Evolutionary conservation across 2,113 vertebrate species (phyloP).

Genomic region (Cariama cristata): DNA sequence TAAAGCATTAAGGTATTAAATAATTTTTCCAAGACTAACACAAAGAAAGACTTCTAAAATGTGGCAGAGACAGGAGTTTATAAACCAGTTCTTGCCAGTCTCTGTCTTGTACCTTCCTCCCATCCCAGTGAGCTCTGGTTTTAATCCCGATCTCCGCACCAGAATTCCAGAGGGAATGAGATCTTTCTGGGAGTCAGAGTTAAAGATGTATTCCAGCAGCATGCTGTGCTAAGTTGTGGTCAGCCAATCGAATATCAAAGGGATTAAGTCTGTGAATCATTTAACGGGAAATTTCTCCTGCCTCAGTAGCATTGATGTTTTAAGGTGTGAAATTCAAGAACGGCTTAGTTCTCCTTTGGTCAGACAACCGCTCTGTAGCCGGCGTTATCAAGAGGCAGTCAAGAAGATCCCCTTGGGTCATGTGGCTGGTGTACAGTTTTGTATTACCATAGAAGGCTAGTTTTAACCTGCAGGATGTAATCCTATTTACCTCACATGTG

Average conservation of each 20-base stretch:
- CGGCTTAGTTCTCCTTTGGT: slow-evolving; percentile 65
- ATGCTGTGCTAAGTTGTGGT: slow-evolving; percentile 69
- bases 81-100: not conserved
- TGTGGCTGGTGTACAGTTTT: slow-evolving; percentile 61
- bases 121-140: slow-evolving; percentile 7
- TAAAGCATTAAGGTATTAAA: not conserved
- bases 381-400: slow-evolving; percentile 56
- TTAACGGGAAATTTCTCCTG: slow-evolving; percentile 70
- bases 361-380: slow-evolving; percentile 43
- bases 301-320: slow-evolving; percentile 69
- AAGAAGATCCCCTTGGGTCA: slow-evolving; percentile 70
- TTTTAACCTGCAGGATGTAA: slow-evolving; percentile 70
- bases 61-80: not conserved
- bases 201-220: slow-evolving; percentile 60
- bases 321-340: slow-evolving; percentile 73
- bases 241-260: slow-evolving; percentile 71
- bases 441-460: slow-evolving; percentile 60
- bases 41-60: not conserved
- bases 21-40: not conserved
- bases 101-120: not conserved
- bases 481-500: slow-evolving; percentile 69
- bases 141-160: slow-evolving; percentile 7
- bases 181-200: slow-evolving; percentile 58
- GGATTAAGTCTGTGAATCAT: slow-evolving; percentile 72
- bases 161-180: slow-evolving; percentile 54